A percentile compares a stretch with the other conserved stretches of the same genome.
phyloP scores from a whole-genome alignment of 2,888 invertebrate genomes.

The Notocelia uddmanniana region DNA sequence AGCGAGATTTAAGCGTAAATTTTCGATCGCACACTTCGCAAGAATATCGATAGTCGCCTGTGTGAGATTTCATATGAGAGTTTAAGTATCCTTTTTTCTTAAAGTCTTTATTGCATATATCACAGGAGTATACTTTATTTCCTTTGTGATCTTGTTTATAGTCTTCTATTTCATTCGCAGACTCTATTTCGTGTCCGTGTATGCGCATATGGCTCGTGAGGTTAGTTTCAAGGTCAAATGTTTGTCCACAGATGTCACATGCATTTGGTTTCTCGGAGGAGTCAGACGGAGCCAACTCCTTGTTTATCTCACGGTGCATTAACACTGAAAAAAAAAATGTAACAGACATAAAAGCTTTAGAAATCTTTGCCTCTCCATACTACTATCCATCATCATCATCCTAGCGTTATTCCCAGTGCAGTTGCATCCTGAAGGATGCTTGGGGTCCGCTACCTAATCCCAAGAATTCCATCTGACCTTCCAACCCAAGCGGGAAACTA shows the following conservation, averaged over 20 bases:
- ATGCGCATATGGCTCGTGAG: background rate
- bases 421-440: too few species aligned
- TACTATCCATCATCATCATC: too few species aligned
- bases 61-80: slow-evolving; percentile 16
- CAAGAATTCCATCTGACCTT: too few species aligned
- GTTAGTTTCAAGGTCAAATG: background rate
- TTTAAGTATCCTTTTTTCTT: slow-evolving; percentile 3
- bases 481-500: too few species aligned
- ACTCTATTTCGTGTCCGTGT: slow-evolving; percentile 9
- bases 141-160: background rate
- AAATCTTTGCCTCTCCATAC: too few species aligned
- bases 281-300: background rate
- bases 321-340: background rate
- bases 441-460: too few species aligned
- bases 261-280: background rate
- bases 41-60: slow-evolving; percentile 4
- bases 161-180: background rate
- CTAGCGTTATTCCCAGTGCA: too few species aligned
- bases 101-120: slow-evolving; percentile 10
- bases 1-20: slow-evolving; percentile 14
- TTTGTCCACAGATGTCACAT: slow-evolving; percentile 1
- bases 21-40: slow-evolving; percentile 5
- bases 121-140: background rate
- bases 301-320: background rate
- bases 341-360: too few species aligned